phyloP scores from a whole-genome alignment of 2,888 invertebrate species.

The Polyommatus iphigenia region DNA sequence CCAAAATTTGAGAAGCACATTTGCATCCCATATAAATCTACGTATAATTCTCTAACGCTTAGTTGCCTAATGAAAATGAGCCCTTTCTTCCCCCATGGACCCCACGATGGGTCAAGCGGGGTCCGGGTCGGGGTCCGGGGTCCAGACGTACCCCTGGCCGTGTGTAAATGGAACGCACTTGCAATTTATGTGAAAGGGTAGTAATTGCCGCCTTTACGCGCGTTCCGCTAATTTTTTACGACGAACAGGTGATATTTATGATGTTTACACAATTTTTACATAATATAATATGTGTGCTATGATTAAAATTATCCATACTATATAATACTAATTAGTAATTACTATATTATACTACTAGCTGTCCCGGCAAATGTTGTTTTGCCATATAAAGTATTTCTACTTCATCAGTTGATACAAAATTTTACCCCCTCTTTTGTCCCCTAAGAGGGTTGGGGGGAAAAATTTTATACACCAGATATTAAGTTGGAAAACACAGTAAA shows the following conservation, averaged over 20 bases:
- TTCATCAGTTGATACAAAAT: too few relatives aligned
- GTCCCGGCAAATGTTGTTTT: too few relatives aligned
- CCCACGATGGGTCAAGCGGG: slow-evolving; percentile 48
- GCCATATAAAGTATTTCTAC: too few relatives aligned
- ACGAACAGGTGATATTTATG: slow-evolving; percentile 41
- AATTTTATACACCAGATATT: too few relatives aligned
- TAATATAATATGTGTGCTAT: neutral
- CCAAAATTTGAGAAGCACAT: slow-evolving; percentile 55
- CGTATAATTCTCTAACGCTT: slow-evolving; percentile 58
- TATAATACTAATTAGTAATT: too few relatives aligned
- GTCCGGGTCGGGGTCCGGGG: slow-evolving; percentile 17
- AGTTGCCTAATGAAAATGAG: slow-evolving; percentile 77
- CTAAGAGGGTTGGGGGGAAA: too few relatives aligned
- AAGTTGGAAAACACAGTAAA: too few relatives aligned
- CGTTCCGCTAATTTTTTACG: slow-evolving; percentile 59
- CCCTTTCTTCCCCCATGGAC: slow-evolving; percentile 66
- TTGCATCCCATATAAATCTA: slow-evolving; percentile 64
- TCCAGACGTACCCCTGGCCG: slow-evolving; percentile 41
- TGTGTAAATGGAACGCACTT: slow-evolving; percentile 72
- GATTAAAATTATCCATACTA: neutral
- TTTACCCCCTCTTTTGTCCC: too few relatives aligned
- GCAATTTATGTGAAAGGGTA: slow-evolving; percentile 77
- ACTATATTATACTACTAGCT: too few relatives aligned
- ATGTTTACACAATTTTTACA: slow-evolving; percentile 31
- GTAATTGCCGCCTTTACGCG: slow-evolving; percentile 62